Conservation (phyloP, 2,797 vertebrate genomes). For the Thripadectes ignobilis region DNA sequence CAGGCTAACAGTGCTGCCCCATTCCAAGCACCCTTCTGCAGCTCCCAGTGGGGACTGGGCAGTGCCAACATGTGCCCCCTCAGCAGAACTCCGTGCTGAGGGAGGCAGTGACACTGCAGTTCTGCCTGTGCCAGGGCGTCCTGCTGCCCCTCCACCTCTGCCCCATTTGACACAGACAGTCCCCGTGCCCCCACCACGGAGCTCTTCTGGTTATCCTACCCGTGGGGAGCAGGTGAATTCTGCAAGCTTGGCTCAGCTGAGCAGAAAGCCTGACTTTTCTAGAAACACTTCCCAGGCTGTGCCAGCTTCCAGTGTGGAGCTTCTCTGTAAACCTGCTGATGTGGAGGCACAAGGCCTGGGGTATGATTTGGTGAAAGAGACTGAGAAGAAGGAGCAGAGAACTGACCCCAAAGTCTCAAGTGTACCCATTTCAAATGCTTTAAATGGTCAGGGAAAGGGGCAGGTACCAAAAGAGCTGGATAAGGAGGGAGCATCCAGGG, state of each 20-base stretch:
- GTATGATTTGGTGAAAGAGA: background rate
- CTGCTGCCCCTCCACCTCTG: background rate
- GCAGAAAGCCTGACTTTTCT: constrained; percentile 64
- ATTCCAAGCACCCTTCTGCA: background rate
- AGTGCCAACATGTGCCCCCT: constrained; percentile 53
- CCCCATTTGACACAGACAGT: background rate
- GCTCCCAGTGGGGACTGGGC: background rate
- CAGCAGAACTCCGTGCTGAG: constrained; percentile 76
- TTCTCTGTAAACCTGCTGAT: constrained; percentile 59
- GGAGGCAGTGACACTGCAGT: constrained; percentile 38
- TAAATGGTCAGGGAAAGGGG: background rate
- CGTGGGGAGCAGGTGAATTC: background rate
- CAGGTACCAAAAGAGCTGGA: background rate
- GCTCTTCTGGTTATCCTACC: constrained; percentile 61
- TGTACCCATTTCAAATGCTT: background rate
- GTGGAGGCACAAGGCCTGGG: background rate
- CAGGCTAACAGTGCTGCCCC: background rate
- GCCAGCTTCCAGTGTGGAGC: constrained; percentile 63
- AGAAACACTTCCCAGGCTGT: constrained; percentile 65
- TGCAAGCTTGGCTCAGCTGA: constrained; percentile 35
- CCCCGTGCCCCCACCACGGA: constrained; percentile 47
- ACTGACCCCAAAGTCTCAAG: constrained; percentile 60
- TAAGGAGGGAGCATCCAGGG: background rate
- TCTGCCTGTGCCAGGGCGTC: background rate
- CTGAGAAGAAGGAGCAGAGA: background rate